A percentile compares a stretch with the other conserved stretches of the same genome.
Evolutionary conservation across 2,888 invertebrate genomes (phyloP).

Genomic region (Asteroscopus sphinx): DNA sequence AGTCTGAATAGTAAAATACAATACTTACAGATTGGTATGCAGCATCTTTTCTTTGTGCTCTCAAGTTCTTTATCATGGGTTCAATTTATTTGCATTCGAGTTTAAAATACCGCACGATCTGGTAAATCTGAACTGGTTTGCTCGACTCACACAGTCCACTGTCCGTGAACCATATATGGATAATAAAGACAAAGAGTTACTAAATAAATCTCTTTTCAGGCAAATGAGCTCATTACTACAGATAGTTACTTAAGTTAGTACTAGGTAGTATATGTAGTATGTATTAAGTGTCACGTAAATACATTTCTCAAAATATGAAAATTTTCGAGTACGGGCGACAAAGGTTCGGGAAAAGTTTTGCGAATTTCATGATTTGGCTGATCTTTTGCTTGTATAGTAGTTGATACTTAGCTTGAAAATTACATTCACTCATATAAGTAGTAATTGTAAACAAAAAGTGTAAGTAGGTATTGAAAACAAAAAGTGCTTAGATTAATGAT

Average conservation of each 20-base stretch:
- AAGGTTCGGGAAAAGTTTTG: too few relatives aligned
- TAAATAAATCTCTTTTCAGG: constrained; percentile 47
- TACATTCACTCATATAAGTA: too few relatives aligned
- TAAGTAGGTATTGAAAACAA: too few relatives aligned
- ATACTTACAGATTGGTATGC: constrained; percentile 49
- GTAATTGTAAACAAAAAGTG: too few relatives aligned
- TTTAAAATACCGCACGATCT: constrained; percentile 87
- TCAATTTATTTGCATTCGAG: constrained; percentile 84
- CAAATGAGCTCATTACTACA: constrained; percentile 26
- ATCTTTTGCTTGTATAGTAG: too few relatives aligned
- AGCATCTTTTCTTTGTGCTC: constrained; percentile 73
- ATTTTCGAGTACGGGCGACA: too few relatives aligned
- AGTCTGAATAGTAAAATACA: constrained; percentile 39
- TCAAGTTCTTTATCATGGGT: constrained; percentile 82
- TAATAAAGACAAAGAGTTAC: constrained; percentile 71
- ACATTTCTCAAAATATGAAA: too few relatives aligned
- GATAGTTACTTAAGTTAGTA: too few relatives aligned
- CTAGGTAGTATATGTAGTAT: too few relatives aligned
- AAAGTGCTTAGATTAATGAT: too few relatives aligned
- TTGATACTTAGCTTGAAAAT: too few relatives aligned
- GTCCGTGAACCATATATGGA: constrained; percentile 62
- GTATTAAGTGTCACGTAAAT: background rate
- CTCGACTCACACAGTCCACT: constrained; percentile 73
- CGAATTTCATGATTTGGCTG: too few relatives aligned
- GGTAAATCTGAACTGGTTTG: constrained; percentile 87